Evolutionary conservation across 1,140 invertebrate species (phyloP).

Genomic region (Rhagoletis pomonella): DNA sequence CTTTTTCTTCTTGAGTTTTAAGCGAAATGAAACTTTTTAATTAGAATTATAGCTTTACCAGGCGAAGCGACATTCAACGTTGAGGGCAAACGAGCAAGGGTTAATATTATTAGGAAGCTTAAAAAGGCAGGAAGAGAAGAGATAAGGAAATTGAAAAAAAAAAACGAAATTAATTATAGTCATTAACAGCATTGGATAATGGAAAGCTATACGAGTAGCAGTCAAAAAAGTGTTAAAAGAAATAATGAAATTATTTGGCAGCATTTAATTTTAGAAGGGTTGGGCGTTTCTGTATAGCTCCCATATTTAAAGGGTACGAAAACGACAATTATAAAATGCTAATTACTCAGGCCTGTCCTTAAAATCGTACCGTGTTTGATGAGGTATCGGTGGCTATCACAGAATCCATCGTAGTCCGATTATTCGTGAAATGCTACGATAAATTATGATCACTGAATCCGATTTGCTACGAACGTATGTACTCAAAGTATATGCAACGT

Average conservation of each 20-base stretch:
- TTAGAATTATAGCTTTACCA: not conserved
- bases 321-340: no score
- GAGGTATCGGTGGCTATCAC: no score
- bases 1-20: not conserved
- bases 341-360: no score
- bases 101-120: not conserved
- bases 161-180: not conserved
- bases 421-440: no score
- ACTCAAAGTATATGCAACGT: no score
- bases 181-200: not conserved
- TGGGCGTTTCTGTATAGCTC: no score
- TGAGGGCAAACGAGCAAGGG: not conserved
- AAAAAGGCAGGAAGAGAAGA: not conserved
- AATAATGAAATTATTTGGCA: not conserved
- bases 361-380: no score
- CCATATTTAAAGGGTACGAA: no score
- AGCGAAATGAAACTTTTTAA: constrained; percentile 20
- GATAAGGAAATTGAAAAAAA: not conserved
- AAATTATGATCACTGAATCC: no score
- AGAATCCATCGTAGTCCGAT: no score
- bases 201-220: not conserved
- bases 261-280: not conserved
- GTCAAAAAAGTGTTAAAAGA: not conserved
- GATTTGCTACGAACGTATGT: no score
- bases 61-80: not conserved